Conservation (phyloP, 1,140 invertebrate species). For the Drosophila mauritiana region DNA sequence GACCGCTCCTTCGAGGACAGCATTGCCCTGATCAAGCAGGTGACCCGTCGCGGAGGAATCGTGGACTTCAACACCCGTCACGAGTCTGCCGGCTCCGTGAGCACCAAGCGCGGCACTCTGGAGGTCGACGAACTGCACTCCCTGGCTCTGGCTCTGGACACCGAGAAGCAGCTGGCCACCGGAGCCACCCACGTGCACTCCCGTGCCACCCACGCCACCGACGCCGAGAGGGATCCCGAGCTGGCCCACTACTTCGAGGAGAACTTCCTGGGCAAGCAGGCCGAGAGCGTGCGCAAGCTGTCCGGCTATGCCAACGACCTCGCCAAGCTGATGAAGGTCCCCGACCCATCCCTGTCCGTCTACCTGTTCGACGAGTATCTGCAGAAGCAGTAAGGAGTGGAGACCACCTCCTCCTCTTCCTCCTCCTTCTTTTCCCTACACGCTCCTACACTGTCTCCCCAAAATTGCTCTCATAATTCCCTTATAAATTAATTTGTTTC, state of each 20-base stretch:
- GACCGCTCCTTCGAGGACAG: conserved; percentile 90
- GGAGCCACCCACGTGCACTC: conserved; percentile 89
- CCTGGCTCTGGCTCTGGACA: conserved; percentile 90
- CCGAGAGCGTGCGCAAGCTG: conserved; percentile 88
- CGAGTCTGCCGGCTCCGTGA: conserved; percentile 40
- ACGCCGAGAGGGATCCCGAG: conserved; percentile 87
- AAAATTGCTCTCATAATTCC: conserved; percentile 50
- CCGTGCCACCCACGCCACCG: conserved; percentile 60
- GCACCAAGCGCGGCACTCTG: conserved; percentile 67
- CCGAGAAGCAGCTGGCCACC: conserved; percentile 89
- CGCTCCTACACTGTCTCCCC: conserved; percentile 1
- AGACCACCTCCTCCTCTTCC: neutral
- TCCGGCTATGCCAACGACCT: conserved; percentile 90
- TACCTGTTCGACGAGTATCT: conserved; percentile 93
- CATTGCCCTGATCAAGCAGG: conserved; percentile 90
- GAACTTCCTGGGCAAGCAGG: conserved; percentile 89
- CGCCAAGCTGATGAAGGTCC: conserved; percentile 87
- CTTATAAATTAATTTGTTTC: conserved; percentile 55
- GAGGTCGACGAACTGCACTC: conserved; percentile 88
- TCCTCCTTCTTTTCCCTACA: neutral
- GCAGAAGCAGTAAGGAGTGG: conserved; percentile 85
- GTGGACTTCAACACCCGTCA: conserved; percentile 63
- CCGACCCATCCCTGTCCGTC: conserved; percentile 87
- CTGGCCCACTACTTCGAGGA: conserved; percentile 90
- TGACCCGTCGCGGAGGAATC: conserved; percentile 88